Percentiles rank a stretch among this genome's conserved stretches.
phyloP scores from a whole-genome alignment of 2,113 vertebrate species.

The Neopipo cinnamomea region DNA sequence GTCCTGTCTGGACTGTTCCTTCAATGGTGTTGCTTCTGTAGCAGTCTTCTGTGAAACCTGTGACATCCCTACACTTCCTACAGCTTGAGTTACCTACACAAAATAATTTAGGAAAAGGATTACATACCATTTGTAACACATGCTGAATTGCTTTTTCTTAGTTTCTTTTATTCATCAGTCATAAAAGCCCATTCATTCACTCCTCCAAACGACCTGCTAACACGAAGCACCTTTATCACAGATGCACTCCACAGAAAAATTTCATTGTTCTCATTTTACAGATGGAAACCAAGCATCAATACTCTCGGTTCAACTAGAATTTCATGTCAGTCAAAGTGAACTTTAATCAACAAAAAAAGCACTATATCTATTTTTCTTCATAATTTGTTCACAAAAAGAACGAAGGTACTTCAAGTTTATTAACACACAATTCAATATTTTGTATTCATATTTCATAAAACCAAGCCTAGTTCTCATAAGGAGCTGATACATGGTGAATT shows the following conservation, averaged over 20 bases:
- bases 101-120: background rate
- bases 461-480: background rate
- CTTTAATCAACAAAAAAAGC: background rate
- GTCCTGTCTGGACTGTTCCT: constrained; percentile 74
- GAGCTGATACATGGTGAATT: background rate
- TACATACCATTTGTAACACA: background rate
- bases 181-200: background rate
- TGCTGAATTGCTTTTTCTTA: background rate
- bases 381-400: background rate
- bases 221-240: background rate
- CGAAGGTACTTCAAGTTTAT: background rate
- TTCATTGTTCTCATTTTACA: background rate
- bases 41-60: constrained; percentile 75
- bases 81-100: constrained; percentile 84
- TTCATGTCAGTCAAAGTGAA: background rate
- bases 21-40: constrained; percentile 62
- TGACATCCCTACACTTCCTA: constrained; percentile 79
- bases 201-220: background rate
- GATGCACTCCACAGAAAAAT: background rate
- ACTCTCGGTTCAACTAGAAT: background rate
- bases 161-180: background rate
- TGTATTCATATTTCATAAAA: background rate
- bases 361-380: background rate
- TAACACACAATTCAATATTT: background rate
- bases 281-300: background rate